Percentiles rank a stretch among this genome's conserved stretches.
Conservation (phyloP, 1,140 invertebrate genomes). For the Spodoptera litura region DNA sequence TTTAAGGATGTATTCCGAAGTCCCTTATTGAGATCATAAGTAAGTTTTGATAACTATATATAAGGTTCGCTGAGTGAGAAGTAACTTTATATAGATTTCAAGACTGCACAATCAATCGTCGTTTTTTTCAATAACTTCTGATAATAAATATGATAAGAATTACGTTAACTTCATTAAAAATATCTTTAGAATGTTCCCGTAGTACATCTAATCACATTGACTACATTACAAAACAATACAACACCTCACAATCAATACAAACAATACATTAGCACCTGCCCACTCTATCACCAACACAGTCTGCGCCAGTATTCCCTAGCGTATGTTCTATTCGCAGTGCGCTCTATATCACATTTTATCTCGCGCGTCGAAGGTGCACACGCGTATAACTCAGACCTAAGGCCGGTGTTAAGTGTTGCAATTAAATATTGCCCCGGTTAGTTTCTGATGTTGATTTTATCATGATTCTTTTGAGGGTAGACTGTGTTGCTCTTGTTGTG, state of each 20-base stretch:
- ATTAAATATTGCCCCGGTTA: conserved; percentile 55
- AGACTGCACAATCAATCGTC: too few species aligned
- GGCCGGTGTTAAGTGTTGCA: conserved; percentile 49
- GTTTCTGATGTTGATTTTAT: conserved; percentile 39
- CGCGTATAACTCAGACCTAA: conserved; percentile 60
- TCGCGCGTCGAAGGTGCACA: conserved; percentile 47
- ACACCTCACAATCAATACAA: too few species aligned
- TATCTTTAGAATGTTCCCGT: too few species aligned
- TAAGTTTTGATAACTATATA: too few species aligned
- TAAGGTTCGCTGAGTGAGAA: too few species aligned
- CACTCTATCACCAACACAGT: neutral
- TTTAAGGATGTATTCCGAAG: neutral
- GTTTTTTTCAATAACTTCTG: too few species aligned
- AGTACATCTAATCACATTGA: too few species aligned
- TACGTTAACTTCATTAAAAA: too few species aligned
- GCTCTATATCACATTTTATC: conserved; percentile 68
- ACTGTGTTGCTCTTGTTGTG: conserved; percentile 5
- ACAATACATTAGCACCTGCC: conserved; percentile 4
- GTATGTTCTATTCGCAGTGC: conserved; percentile 55
- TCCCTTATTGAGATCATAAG: too few species aligned
- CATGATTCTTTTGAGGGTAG: conserved; percentile 31
- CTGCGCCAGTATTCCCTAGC: conserved; percentile 43
- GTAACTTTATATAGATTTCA: too few species aligned
- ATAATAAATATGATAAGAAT: too few species aligned
- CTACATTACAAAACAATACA: too few species aligned